phyloP scores from a whole-genome alignment of 1,140 invertebrate species.

The Aplysia californica region DNA sequence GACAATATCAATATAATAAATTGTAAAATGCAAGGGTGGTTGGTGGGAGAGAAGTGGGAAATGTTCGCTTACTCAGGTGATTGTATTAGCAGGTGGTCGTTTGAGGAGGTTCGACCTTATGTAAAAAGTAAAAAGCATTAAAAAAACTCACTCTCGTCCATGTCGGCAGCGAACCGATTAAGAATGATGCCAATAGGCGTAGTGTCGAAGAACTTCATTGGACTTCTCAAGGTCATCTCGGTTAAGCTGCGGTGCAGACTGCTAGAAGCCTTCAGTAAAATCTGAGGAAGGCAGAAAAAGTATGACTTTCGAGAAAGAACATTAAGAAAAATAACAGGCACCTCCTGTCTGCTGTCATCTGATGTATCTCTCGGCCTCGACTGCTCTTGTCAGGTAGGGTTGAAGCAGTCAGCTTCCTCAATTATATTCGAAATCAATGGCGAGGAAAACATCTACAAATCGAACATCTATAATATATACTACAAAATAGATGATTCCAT shows the following conservation, averaged over 20 bases:
- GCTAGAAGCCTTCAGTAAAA: conserved; percentile 73
- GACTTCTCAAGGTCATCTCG: conserved; percentile 69
- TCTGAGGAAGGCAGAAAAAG: too few relatives aligned
- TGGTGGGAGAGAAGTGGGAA: too few relatives aligned
- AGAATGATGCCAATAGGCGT: conserved; percentile 73
- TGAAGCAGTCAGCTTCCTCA: neutral
- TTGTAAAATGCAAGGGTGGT: too few relatives aligned
- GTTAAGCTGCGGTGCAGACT: conserved; percentile 70
- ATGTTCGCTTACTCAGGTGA: too few relatives aligned
- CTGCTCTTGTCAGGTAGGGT: neutral
- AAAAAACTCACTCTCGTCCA: conserved; percentile 53
- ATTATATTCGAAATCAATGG: neutral
- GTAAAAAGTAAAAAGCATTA: too few relatives aligned
- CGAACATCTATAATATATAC: neutral
- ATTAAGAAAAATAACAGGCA: too few relatives aligned
- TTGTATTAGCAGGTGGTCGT: too few relatives aligned
- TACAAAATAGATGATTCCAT: neutral
- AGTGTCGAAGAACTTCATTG: conserved; percentile 74
- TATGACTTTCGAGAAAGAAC: too few relatives aligned
- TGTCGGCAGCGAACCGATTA: conserved; percentile 74
- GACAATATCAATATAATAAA: too few relatives aligned
- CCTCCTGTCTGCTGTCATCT: too few relatives aligned
- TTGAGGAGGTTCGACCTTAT: too few relatives aligned
- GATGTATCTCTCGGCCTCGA: too few relatives aligned
- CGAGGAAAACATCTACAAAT: conserved; percentile 50